Conservation (phyloP, 2,113 vertebrate genomes). For the Sorex fumeus region DNA sequence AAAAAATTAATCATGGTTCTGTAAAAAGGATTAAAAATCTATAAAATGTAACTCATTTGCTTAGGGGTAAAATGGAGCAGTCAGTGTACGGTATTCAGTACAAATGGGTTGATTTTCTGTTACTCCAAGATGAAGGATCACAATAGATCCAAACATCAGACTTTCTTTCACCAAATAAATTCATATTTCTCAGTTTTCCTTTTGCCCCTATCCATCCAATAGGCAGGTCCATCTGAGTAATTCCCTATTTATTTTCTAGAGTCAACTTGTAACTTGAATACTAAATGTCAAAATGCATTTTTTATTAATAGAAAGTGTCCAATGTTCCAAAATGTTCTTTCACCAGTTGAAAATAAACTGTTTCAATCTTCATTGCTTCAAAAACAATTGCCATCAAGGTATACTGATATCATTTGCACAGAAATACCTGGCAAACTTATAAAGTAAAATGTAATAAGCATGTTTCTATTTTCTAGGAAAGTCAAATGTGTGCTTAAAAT, state of each 20-base stretch:
- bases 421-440: background rate
- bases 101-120: background rate
- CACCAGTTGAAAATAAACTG: slow-evolving; percentile 6
- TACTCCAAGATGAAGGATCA: background rate
- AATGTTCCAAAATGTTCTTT: background rate
- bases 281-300: slow-evolving; percentile 37
- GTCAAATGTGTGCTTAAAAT: slow-evolving; percentile 7
- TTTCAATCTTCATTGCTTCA: background rate
- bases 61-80: slow-evolving; percentile 1
- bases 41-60: background rate
- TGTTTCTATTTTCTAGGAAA: slow-evolving; percentile 20
- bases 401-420: background rate
- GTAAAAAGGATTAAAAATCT: background rate
- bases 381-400: slow-evolving; percentile 2
- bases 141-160: background rate
- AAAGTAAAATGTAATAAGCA: background rate
- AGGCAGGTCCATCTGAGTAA: background rate
- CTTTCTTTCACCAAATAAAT: background rate
- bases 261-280: background rate
- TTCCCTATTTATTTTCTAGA: background rate
- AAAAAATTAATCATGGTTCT: background rate
- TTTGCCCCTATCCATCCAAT: background rate
- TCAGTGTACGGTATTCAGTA: background rate
- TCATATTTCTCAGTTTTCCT: background rate
- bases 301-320: background rate